A percentile compares a stretch with the other conserved stretches of the same genome.
phyloP scores from a whole-genome alignment of 2,797 vertebrate species.

The Galaxias olidus region DNA sequence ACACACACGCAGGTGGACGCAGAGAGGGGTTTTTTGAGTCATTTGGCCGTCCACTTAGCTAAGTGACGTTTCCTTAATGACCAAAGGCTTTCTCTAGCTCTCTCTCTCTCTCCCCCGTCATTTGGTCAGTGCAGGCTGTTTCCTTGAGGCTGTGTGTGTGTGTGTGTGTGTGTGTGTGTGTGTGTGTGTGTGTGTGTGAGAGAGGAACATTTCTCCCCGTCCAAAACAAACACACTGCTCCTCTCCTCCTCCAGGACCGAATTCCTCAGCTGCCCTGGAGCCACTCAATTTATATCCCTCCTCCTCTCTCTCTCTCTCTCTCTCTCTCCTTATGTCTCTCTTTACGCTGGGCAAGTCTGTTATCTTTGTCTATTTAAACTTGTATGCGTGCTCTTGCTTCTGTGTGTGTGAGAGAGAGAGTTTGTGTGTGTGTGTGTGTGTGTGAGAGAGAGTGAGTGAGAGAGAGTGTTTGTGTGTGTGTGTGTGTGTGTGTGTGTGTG shows the following conservation, averaged over 20 bases:
- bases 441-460: too few species aligned
- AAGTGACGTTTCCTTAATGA: too few species aligned
- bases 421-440: too few species aligned
- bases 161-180: not conserved
- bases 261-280: conserved; percentile 6
- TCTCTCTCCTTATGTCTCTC: not conserved
- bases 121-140: not conserved
- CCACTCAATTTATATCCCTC: not conserved
- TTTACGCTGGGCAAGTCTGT: too few species aligned
- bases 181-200: not conserved
- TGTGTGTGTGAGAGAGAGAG: too few species aligned
- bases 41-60: too few species aligned
- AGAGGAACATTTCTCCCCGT: not conserved
- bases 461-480: too few species aligned
- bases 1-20: not conserved
- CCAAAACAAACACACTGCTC: conserved; percentile 2
- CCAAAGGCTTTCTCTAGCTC: not conserved
- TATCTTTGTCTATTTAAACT: too few species aligned
- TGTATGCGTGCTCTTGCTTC: too few species aligned
- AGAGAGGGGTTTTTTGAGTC: too few species aligned
- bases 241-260: not conserved
- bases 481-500: too few species aligned
- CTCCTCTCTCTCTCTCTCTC: not conserved
- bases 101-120: not conserved
- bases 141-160: not conserved